Evolutionary conservation across 2,797 vertebrate species (phyloP).

Genomic region (Hephaestus fuliginosus): DNA sequence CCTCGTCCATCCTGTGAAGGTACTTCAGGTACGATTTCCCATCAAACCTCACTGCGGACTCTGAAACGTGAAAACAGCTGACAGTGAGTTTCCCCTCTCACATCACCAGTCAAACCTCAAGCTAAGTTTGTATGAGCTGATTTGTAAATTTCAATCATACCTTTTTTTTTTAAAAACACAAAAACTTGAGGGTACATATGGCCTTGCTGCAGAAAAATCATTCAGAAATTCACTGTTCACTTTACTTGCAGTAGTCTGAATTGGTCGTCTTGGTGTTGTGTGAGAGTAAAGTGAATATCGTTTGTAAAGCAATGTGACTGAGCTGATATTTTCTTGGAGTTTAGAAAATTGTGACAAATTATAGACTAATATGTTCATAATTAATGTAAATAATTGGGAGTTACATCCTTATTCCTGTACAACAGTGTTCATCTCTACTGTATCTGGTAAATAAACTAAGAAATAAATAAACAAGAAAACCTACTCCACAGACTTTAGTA

Average conservation of each 20-base stretch:
- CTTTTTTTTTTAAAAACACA: too few relatives aligned
- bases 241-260: not conserved
- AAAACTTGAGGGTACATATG: not conserved
- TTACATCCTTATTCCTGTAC: too few relatives aligned
- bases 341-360: too few relatives aligned
- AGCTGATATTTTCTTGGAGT: too few relatives aligned
- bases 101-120: not conserved
- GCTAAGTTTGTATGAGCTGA: not conserved
- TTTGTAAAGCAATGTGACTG: not conserved
- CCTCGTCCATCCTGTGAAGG: constrained; percentile 85
- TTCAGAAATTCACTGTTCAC: too few relatives aligned
- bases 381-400: too few relatives aligned
- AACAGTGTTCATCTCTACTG: too few relatives aligned
- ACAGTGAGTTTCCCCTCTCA: not conserved
- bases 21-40: constrained; percentile 89
- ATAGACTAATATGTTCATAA: too few relatives aligned
- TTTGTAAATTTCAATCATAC: not conserved
- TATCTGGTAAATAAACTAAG: too few relatives aligned
- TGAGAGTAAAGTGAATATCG: not conserved
- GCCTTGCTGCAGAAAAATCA: not conserved
- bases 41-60: constrained; percentile 89
- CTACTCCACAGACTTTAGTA: too few relatives aligned
- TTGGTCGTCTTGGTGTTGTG: not conserved
- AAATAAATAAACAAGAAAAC: too few relatives aligned
- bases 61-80: constrained; percentile 73